Percentiles rank a stretch among this genome's conserved stretches.
phyloP scores from a whole-genome alignment of 2,888 invertebrate species.

The Dione juno region DNA sequence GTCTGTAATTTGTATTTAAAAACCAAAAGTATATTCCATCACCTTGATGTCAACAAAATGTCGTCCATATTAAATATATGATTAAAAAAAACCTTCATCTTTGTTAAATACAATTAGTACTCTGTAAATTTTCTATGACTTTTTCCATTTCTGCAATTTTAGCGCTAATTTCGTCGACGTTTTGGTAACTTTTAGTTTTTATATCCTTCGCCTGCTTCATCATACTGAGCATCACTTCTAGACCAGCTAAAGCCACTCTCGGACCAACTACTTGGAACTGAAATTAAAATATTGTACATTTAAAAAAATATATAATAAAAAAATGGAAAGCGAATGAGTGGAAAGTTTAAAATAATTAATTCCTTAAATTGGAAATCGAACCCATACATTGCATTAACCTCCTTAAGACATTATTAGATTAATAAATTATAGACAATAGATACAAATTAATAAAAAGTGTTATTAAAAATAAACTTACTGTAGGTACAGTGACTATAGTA shows the following conservation, averaged over 20 bases:
- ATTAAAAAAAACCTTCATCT: not conserved
- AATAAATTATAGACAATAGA: no score
- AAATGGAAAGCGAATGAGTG: no score
- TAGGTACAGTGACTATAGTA: constrained; percentile 47
- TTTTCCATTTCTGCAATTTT: constrained; percentile 46
- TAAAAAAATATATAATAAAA: no score
- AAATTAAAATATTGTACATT: constrained; percentile 16
- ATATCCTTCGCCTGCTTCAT: constrained; percentile 48
- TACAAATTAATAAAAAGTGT: not conserved
- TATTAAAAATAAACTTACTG: not conserved
- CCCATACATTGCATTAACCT: no score
- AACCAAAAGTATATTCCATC: not conserved
- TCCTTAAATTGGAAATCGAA: no score
- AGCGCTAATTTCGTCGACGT: constrained; percentile 43
- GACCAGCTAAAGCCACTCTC: constrained; percentile 49
- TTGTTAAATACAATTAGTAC: not conserved
- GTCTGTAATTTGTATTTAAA: not conserved
- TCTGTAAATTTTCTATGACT: constrained; percentile 46
- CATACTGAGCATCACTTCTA: constrained; percentile 55
- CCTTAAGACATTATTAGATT: no score
- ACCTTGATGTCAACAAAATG: not conserved
- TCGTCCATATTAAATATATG: not conserved
- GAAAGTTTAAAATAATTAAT: no score
- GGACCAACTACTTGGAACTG: constrained; percentile 55
- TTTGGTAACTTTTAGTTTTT: constrained; percentile 44